phyloP scores from a whole-genome alignment of 2,888 invertebrate species.

The Tupiocoris notatus region DNA sequence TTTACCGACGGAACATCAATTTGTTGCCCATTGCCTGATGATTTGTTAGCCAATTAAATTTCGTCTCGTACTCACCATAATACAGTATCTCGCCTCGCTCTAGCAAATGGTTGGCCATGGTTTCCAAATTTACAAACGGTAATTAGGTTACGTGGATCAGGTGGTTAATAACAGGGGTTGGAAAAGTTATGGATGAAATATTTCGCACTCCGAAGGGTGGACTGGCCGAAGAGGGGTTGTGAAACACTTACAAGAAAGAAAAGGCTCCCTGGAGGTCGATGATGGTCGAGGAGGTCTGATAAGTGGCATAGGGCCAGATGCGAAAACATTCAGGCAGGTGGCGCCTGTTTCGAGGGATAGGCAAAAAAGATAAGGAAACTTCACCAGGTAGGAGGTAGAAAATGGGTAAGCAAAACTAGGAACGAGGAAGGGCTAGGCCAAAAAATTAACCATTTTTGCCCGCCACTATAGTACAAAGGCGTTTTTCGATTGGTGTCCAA shows the following conservation, averaged over 20 bases:
- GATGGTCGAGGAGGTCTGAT: background rate
- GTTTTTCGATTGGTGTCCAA: no score
- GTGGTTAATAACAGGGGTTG: background rate
- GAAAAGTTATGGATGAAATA: conserved; percentile 11
- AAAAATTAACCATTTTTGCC: background rate
- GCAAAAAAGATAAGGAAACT: background rate
- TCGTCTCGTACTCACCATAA: no score
- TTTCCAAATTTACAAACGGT: no score
- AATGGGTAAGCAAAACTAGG: background rate
- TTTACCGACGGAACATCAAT: no score
- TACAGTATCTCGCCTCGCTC: no score
- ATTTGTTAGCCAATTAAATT: no score
- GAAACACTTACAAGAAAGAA: conserved; percentile 15
- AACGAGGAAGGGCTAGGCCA: background rate
- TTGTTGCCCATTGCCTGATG: no score
- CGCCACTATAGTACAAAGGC: no score
- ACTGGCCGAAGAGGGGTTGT: background rate
- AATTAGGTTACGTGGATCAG: background rate
- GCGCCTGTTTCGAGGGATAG: conserved; percentile 21
- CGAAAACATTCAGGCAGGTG: conserved; percentile 37
- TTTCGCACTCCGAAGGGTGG: conserved; percentile 10
- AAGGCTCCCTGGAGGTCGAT: background rate
- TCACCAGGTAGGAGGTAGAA: background rate
- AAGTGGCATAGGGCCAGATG: conserved; percentile 15
- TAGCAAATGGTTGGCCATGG: no score